Base-by-base conservation (phyloP, 1,140 invertebrate genomes). In the Zaprionus nigranus region DNA sequence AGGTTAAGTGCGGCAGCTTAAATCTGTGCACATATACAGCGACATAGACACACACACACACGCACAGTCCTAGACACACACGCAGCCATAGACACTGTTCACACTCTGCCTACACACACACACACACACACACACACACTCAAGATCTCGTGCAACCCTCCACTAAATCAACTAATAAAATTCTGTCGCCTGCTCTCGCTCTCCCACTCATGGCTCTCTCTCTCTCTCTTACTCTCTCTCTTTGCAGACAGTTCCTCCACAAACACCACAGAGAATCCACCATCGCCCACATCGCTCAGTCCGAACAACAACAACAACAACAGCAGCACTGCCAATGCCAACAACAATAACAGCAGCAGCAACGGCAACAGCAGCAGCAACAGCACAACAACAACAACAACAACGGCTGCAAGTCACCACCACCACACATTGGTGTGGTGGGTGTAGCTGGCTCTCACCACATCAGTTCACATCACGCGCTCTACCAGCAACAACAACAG, bases 231-330 rank as follows among this genome's bases (percentile, higher is more conserved):
- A 76, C 38, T 59, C 26, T 51, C 72, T 90, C 72, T 90, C 92
- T 93, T 95, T 95, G 58, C 94, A 96, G 95, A 95, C 86, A 95
- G 95, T 75, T 96, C 95, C 40, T 95, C 93, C 36, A 96, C 95
- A 30, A 93, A 93, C 60, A 93, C 91, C 17, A 92, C 92, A 11
- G 92, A 93, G 65, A 93, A 93, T 86, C 88, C 90, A 34, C 92
- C 92, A 58, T 93, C 92, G 28, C 92, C 92, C 71, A 91, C 88
- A 56, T 92, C 91, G 59, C 81, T 92, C 22, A 91, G 90, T 61
- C 82, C 91, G 95, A 9, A 54, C 54, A 75, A 38, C 53, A 66
- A 40, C 70, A 78, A 38, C 59, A 75, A 61, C 57, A 65, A 60
- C 75, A 72, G 38, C 59, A 73, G 49, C 68, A 87, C 74, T 78